Percentiles rank a stretch among this genome's conserved stretches.
phyloP scores from a whole-genome alignment of 2,113 vertebrate genomes.

The Phoenicopterus ruber region DNA sequence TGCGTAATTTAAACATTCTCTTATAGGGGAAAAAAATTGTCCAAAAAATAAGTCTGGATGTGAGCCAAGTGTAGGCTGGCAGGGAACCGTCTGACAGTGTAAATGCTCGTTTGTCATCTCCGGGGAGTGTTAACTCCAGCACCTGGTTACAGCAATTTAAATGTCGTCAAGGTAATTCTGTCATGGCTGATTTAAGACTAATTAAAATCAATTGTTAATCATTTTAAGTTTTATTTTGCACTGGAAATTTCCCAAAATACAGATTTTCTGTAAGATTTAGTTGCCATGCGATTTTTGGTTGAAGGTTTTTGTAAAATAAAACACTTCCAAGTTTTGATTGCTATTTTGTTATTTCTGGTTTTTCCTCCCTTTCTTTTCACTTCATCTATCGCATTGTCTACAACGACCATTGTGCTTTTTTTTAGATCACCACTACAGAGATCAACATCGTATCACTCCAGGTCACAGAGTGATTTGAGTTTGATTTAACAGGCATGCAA shows the following conservation, averaged over 20 bases:
- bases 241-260: background rate
- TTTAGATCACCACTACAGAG: background rate
- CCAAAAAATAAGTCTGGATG: background rate
- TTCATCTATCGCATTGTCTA: background rate
- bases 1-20: background rate
- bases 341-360: background rate
- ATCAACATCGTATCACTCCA: background rate
- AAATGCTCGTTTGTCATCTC: background rate
- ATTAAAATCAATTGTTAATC: conserved; percentile 8
- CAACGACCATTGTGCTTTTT: background rate
- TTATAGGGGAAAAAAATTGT: background rate
- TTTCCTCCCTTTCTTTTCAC: background rate
- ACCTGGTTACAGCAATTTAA: conserved; percentile 8
- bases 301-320: background rate
- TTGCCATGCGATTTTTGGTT: background rate
- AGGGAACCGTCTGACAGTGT: background rate
- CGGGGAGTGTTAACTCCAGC: background rate
- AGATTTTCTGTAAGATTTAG: background rate
- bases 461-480: background rate
- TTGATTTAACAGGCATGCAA: background rate
- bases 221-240: background rate
- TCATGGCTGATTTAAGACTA: background rate
- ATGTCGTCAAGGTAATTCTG: background rate
- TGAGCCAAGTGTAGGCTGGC: background rate
- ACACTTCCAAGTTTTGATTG: background rate